Evolutionary conservation across 2,113 vertebrate species (phyloP), one percentile per base, ranked within the genome.

Genomic region (Herpailurus yagouaroundi): DNA sequence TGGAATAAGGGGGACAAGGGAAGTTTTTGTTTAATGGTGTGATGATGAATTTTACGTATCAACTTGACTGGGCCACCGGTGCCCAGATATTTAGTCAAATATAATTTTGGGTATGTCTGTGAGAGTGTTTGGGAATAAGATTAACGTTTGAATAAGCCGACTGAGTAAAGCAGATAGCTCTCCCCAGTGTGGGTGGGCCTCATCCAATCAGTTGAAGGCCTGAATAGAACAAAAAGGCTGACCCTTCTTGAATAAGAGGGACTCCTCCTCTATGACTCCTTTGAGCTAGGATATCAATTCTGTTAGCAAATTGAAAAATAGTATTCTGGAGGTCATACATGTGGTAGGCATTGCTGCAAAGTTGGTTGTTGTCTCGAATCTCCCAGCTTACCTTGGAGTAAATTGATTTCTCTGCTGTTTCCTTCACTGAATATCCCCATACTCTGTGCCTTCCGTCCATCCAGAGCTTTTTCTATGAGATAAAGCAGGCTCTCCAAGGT

Each of bases 361-460:
- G 76, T 5, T 31, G 23, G 15, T 15, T 57, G 16, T 55, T 57
- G 27, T 25, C 85, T 29, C 48, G 41, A 69, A 27, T 23, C 23
- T 60, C 48, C 68, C 45, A 57, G 33, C 95, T 98, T 97, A 99
- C 99, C 98, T 97, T 99, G 98, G 63, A 99, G 97, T 63, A 99
- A 96, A 55, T 98, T 92, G 89, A 99, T 96, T 89, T 99, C 98
- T 93, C 99, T 98, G 16, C 99, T 98, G 73, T 99, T 98, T 95
- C 99, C 99, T 14, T 98, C 97, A 33, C 99, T 98, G 5, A 99
- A 87, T 57, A 99, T 97, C 4, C 99, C 99, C 36, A 99, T 88
- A 77, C 99, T 99, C 91, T 97, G 99, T 60, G 97, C 98, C 66
- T 66, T 98, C 93, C 73, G 98, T 63, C 99, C 99, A 23, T 85